A percentile compares a stretch with the other conserved stretches of the same genome.
These are phyloP conservation scores for Pocillopora damicornis DNA, from an alignment of 64 coral and sea anemone genomes.

Conservation along the genomic window DNA sequence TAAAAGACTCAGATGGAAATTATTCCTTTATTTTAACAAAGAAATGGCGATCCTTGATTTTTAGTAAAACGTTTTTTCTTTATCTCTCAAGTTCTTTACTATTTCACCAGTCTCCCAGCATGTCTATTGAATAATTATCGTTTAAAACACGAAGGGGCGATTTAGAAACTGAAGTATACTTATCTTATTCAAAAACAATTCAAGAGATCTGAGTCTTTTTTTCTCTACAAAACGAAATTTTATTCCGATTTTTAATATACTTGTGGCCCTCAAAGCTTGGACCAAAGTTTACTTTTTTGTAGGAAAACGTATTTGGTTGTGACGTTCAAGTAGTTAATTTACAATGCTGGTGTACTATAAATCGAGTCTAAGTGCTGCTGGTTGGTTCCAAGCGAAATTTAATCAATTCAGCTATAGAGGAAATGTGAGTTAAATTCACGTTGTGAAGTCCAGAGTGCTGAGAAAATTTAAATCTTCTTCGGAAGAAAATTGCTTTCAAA, in stretches of 20 bases:
- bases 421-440: constrained; percentile 1
- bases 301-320: not conserved
- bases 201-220: not conserved
- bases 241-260: not conserved
- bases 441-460: not conserved
- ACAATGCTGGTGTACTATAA: not conserved
- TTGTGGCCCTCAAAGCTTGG: not conserved
- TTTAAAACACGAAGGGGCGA: not conserved
- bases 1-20: not conserved
- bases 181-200: constrained; percentile 6
- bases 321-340: not conserved
- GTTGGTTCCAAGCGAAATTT: not conserved
- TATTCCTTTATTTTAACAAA: not conserved
- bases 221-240: not conserved
- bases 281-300: not conserved
- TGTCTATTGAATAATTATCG: not conserved
- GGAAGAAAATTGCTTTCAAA: not conserved
- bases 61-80: not conserved
- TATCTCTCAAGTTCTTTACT: not conserved
- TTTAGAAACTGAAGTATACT: not conserved
- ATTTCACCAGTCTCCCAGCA: constrained; percentile 6
- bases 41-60: not conserved
- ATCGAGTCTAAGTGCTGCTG: not conserved
- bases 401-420: not conserved
- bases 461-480: not conserved